Percentiles rank a stretch among this genome's conserved stretches.
These are phyloP conservation scores for Gouania willdenowi DNA, from an alignment of 2,797 vertebrate genomes.

Conservation along the genomic window DNA sequence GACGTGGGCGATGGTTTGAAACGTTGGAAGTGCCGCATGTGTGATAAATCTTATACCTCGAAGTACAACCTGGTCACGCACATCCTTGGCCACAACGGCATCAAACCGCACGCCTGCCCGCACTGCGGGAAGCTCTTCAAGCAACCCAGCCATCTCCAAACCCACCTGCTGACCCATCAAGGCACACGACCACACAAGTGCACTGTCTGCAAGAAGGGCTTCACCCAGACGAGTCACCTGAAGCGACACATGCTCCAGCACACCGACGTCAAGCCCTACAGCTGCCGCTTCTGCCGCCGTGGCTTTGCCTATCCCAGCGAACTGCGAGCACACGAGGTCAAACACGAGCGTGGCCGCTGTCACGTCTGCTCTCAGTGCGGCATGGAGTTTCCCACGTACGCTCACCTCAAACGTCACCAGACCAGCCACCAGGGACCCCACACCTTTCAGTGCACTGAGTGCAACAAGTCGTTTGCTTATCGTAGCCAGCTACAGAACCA, in stretches of 20 bases:
- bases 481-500: constrained; percentile 98
- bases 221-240: constrained; percentile 98
- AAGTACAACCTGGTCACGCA: constrained; percentile 98
- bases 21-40: constrained; percentile 98
- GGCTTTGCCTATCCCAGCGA: constrained; percentile 97
- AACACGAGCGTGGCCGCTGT: constrained; percentile 91
- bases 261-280: constrained; percentile 93
- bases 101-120: constrained; percentile 93
- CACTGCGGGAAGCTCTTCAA: constrained; percentile 97
- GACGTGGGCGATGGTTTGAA: constrained; percentile 91
- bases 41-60: constrained; percentile 97
- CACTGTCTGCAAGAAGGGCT: constrained; percentile 92
- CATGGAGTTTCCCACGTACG: constrained; percentile 96
- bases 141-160: constrained; percentile 97
- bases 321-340: constrained; percentile 91
- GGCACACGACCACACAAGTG: constrained; percentile 95
- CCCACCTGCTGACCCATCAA: constrained; percentile 94
- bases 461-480: constrained; percentile 93
- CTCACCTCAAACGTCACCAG: constrained; percentile 94
- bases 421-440: constrained; percentile 93
- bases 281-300: constrained; percentile 93
- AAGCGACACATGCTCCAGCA: constrained; percentile 98
- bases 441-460: constrained; percentile 94
- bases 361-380: constrained; percentile 93
- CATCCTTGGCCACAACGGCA: constrained; percentile 95